Evolutionary conservation across 2,888 invertebrate species (phyloP), one percentile per base, ranked within the genome.

Genomic region (Aphodius sticticus): DNA sequence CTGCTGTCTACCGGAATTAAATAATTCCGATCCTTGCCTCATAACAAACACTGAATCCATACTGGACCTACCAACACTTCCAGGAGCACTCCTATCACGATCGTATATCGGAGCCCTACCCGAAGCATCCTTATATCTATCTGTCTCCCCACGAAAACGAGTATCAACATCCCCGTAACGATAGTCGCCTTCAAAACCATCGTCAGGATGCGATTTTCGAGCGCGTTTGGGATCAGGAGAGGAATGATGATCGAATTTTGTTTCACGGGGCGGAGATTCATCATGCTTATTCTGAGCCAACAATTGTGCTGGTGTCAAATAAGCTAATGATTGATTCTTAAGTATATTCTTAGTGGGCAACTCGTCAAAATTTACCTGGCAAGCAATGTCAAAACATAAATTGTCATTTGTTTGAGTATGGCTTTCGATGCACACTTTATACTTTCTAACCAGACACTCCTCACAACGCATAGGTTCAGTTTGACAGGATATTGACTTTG

Each of bases 241-340:
- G 35, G 71, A 16, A 36, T 74, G 74, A n/a, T 74, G 36, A 37
- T n/a, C n/a, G 26, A 26, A 26, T 26, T 26, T 26, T 26, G 26
- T 26, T 70, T 26, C 69, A 26, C 37, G 35, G 3, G 81, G 78
- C 12, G 81, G 77, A 2, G 81, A 76, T 70, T 77, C 77, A 26
- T 26, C 26, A 12, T 69, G 38, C 69, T 78, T 38, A 36, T 75
- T 78, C 70, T 82, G 81, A 7, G 83, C 87, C 69, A 89, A 83
- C 4, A 89, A 82, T 82, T 89, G 89, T 12, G 89, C 90, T 0
- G 89, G 88, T 4, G 90, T 89, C 16, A 89, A 78, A 35, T 86
- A 85, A 12, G 89, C 88, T 76, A 89, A 82, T 0, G 89, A 89
- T 16, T 88, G 87, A 72, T 82, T 82, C 76, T 84, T 86, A 14